phyloP scores from a whole-genome alignment of 37 sponge, comb jelly and placozoan species.

The Beroe forskalii region DNA sequence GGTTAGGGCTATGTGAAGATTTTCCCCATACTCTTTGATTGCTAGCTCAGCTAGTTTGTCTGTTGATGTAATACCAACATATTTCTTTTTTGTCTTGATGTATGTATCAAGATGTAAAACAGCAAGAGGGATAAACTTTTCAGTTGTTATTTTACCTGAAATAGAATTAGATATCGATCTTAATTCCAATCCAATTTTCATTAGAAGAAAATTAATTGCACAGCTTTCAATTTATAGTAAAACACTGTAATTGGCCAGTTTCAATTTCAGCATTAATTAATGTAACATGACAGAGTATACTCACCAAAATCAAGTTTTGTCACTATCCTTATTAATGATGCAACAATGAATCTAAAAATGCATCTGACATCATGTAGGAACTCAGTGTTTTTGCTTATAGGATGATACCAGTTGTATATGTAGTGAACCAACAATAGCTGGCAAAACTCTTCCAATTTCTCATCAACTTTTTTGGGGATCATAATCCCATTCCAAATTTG shows the following conservation, averaged over 20 bases:
- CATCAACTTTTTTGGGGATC: constrained; percentile 39
- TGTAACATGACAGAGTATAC: background rate
- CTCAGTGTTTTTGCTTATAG: constrained; percentile 15
- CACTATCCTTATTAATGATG: background rate
- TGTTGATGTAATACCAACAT: background rate
- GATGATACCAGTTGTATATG: constrained; percentile 41
- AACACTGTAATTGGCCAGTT: background rate
- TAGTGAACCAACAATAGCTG: constrained; percentile 23
- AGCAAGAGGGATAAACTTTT: constrained; percentile 5
- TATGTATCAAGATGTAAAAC: background rate
- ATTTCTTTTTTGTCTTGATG: background rate
- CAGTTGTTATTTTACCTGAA: constrained; percentile 14
- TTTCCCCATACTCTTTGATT: constrained; percentile 10
- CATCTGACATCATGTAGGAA: constrained; percentile 49
- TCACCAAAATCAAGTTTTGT: constrained; percentile 23
- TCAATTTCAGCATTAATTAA: too few relatives aligned
- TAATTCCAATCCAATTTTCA: too few relatives aligned
- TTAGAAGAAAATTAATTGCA: too few relatives aligned
- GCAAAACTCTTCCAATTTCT: constrained; percentile 20
- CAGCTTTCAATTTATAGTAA: too few relatives aligned
- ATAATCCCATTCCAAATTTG: constrained; percentile 35
- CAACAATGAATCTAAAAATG: constrained; percentile 1
- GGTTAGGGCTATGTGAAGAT: constrained; percentile 33
- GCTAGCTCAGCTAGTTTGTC: constrained; percentile 1
- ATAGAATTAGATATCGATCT: too few relatives aligned